Percentiles rank a stretch among this genome's conserved stretches.
Evolutionary conservation across 2,797 vertebrate species (phyloP).

Genomic region (Lophius americanus): DNA sequence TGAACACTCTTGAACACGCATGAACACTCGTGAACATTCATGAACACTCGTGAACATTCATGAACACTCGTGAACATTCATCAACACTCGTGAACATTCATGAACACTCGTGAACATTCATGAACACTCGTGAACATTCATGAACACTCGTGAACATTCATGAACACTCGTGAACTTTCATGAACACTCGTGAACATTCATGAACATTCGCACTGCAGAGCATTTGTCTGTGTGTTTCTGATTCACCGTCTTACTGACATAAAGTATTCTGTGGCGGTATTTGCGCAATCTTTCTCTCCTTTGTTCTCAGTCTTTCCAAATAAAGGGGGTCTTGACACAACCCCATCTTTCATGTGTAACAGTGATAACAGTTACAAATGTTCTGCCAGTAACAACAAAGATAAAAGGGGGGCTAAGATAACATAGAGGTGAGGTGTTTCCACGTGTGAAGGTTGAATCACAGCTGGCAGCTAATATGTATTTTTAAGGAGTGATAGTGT

Average conservation of each 20-base stretch:
- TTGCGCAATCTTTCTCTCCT: conserved; percentile 42
- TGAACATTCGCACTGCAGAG: no score
- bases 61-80: no score
- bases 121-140: no score
- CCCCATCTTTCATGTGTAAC: conserved; percentile 58
- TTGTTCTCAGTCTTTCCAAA: conserved; percentile 47
- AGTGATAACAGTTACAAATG: conserved; percentile 68
- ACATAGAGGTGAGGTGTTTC: conserved; percentile 40
- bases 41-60: no score
- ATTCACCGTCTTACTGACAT: conserved; percentile 21
- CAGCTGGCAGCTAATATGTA: conserved; percentile 43
- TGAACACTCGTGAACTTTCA: no score
- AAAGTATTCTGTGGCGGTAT: conserved; percentile 46
- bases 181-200: no score
- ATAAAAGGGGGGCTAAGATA: conserved; percentile 54
- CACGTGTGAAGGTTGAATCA: conserved; percentile 65
- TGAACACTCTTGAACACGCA: no score
- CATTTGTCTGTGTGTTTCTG: no score
- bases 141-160: no score
- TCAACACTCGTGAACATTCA: no score
- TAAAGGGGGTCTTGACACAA: conserved; percentile 51
- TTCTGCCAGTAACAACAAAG: conserved; percentile 40
- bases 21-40: no score
- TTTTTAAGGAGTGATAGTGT: conserved; percentile 49
- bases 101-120: no score